These are phyloP conservation scores for Scelioninae gen. 2 DNA, from an alignment of 2,888 invertebrate species.

Conservation along the genomic window DNA sequence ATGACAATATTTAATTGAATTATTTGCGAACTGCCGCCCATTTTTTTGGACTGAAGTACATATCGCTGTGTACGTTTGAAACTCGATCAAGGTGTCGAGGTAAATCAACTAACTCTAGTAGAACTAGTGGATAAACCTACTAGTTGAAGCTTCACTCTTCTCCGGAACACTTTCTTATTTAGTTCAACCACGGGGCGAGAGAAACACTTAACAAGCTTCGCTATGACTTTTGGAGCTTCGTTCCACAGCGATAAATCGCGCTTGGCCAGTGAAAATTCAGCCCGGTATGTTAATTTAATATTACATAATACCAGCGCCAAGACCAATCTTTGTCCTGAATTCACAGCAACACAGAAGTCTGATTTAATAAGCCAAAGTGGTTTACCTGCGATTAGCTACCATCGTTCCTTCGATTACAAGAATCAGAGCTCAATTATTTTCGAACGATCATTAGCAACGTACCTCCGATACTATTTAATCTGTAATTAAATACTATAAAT, in stretches of 20 bases:
- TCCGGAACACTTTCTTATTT: constrained; percentile 20
- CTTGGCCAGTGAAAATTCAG: constrained; percentile 66
- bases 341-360: constrained; percentile 10
- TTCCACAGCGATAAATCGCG: constrained; percentile 70
- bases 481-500: no score
- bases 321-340: constrained; percentile 38
- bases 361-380: constrained; percentile 32
- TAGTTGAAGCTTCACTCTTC: constrained; percentile 37
- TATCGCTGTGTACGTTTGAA: constrained; percentile 15
- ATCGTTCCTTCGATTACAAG: constrained; percentile 1
- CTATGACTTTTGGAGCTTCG: constrained; percentile 73
- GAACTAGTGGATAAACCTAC: constrained; percentile 35
- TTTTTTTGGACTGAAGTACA: constrained; percentile 21
- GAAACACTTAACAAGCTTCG: constrained; percentile 62
- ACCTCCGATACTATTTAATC: not conserved
- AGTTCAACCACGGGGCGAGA: constrained; percentile 17
- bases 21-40: constrained; percentile 19
- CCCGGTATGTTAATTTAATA: constrained; percentile 66
- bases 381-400: constrained; percentile 18
- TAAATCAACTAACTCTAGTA: constrained; percentile 35
- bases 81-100: constrained; percentile 27
- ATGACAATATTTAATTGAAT: constrained; percentile 32
- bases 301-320: constrained; percentile 21
- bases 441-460: constrained; percentile 9
- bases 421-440: constrained; percentile 14